These are phyloP conservation scores for Scaptomyza caliginosa DNA, from an alignment of 2,888 invertebrate species.

Conservation along the genomic window DNA sequence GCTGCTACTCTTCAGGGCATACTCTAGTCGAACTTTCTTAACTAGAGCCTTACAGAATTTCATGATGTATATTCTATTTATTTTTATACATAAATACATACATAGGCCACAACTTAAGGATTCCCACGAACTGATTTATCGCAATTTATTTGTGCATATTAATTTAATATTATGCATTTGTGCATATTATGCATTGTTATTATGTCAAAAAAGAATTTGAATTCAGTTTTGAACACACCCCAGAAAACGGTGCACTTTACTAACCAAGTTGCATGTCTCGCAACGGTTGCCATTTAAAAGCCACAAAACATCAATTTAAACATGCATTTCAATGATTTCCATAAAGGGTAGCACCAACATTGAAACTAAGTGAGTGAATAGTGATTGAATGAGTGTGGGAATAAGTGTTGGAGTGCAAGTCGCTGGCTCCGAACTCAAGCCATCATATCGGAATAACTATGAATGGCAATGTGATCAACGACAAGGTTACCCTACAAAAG, in stretches of 20 bases:
- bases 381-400: conserved; percentile 23
- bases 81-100: too few species aligned
- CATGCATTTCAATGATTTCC: conserved; percentile 79
- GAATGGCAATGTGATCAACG: neutral
- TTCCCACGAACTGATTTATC: conserved; percentile 36
- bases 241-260: conserved; percentile 36
- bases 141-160: conserved; percentile 23
- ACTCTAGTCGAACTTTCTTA: too few species aligned
- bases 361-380: conserved; percentile 16
- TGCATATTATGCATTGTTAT: too few species aligned
- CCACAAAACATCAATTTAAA: conserved; percentile 77
- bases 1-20: too few species aligned
- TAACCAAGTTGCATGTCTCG: conserved; percentile 55
- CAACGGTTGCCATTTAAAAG: conserved; percentile 66
- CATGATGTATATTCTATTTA: too few species aligned
- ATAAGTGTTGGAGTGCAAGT: conserved; percentile 21
- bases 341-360: conserved; percentile 63
- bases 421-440: conserved; percentile 56
- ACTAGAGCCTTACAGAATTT: too few species aligned
- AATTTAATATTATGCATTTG: too few species aligned
- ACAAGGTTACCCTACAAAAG: conserved; percentile 12
- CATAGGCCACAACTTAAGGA: conserved; percentile 1
- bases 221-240: conserved; percentile 28
- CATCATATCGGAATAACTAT: neutral
- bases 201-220: too few species aligned